These are phyloP conservation scores for Harpagus bidentatus DNA, from an alignment of 2,113 vertebrate species.

Conservation along the genomic window DNA sequence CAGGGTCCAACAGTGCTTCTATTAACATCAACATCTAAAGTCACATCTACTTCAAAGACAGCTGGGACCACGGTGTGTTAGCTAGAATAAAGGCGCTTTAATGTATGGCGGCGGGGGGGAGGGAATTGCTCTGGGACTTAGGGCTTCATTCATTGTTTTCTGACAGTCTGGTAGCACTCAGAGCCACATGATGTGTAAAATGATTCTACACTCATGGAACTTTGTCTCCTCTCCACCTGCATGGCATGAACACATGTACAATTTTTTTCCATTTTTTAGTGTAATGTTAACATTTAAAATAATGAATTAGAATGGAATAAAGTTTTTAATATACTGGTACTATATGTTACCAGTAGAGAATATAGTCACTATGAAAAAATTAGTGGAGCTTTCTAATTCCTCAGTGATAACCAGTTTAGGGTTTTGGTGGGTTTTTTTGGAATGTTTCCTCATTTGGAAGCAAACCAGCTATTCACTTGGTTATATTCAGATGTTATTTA, in stretches of 20 bases:
- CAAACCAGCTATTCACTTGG: not conserved
- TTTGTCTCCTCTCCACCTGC: not conserved
- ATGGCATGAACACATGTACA: not conserved
- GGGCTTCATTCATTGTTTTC: not conserved
- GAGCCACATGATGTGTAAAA: fast-evolving
- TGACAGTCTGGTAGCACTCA: not conserved
- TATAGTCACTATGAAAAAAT: not conserved
- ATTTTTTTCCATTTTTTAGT: not conserved
- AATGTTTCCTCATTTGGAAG: not conserved
- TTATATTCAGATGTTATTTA: not conserved
- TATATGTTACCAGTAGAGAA: not conserved
- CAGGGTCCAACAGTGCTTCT: not conserved
- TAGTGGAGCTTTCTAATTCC: not conserved
- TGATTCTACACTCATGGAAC: not conserved
- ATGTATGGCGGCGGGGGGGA: too few relatives aligned
- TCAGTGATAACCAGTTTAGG: not conserved
- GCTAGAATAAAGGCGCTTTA: not conserved
- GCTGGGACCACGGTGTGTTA: not conserved
- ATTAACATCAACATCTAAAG: not conserved
- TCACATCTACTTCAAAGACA: not conserved
- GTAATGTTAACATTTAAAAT: not conserved
- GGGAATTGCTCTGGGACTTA: not conserved
- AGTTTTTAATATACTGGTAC: not conserved
- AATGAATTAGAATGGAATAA: not conserved
- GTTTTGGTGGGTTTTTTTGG: not conserved